phyloP scores from a whole-genome alignment of 1,140 invertebrate genomes.

The Caenorhabditis remanei region DNA sequence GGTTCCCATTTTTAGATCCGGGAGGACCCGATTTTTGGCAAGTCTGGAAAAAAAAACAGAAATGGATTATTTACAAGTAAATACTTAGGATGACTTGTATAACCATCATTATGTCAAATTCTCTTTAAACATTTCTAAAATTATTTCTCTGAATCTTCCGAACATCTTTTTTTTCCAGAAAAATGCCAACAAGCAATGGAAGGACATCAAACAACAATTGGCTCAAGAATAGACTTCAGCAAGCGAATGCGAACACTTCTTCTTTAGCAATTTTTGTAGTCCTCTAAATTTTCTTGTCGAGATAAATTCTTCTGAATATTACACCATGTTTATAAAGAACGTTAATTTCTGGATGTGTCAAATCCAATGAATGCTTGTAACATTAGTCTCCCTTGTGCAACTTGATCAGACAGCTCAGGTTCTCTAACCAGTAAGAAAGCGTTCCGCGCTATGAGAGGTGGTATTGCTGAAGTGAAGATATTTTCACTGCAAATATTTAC shows the following conservation, averaged over 20 bases:
- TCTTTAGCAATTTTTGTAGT: constrained; percentile 22
- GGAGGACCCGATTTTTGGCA: too few relatives aligned
- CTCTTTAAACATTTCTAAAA: too few relatives aligned
- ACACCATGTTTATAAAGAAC: neutral
- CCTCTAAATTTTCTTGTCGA: constrained; percentile 44
- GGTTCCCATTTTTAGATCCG: too few relatives aligned
- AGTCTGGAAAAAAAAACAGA: too few relatives aligned
- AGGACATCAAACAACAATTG: constrained; percentile 64
- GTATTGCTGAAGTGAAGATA: neutral
- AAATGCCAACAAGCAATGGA: constrained; percentile 68
- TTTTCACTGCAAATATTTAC: constrained; percentile 37
- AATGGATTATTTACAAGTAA: too few relatives aligned
- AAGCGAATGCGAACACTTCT: neutral
- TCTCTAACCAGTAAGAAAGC: neutral
- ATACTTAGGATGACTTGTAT: too few relatives aligned
- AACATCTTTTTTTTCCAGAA: constrained; percentile 57
- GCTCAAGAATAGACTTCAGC: constrained; percentile 36
- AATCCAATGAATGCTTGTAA: constrained; percentile 20
- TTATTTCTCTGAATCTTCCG: too few relatives aligned
- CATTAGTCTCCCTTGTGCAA: neutral
- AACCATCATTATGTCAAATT: too few relatives aligned
- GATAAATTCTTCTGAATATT: constrained; percentile 13
- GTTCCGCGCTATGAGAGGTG: constrained; percentile 16
- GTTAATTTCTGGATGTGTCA: neutral
- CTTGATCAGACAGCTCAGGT: neutral